These are phyloP conservation scores for Mechanitis messenoides DNA, from an alignment of 2,888 invertebrate genomes.

Conservation along the genomic window DNA sequence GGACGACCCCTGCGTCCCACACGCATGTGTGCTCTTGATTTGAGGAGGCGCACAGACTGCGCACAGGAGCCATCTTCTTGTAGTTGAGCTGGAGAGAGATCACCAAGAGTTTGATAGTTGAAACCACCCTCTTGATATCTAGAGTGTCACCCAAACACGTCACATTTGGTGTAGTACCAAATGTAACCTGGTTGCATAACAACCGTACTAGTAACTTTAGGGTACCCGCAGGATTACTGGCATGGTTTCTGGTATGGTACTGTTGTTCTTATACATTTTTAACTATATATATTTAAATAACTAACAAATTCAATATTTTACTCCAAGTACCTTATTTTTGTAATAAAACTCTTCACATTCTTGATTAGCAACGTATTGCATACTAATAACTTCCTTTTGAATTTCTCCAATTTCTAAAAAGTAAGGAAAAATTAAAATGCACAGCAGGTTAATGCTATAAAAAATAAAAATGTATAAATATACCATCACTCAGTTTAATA, in stretches of 20 bases:
- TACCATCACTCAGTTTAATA: slow-evolving; percentile 50
- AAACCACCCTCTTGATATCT: no score
- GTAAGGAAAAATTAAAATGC: no score
- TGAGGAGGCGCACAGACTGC: slow-evolving; percentile 43
- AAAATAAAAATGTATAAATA: neutral
- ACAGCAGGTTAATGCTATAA: neutral
- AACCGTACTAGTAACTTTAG: no score
- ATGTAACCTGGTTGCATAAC: no score
- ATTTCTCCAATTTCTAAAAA: slow-evolving; percentile 41
- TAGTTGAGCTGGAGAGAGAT: slow-evolving; percentile 38
- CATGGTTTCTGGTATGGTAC: no score
- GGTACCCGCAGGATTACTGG: no score
- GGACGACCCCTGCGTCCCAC: slow-evolving; percentile 54
- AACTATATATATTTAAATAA: no score
- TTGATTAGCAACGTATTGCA: slow-evolving; percentile 41
- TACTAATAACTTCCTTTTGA: slow-evolving; percentile 43
- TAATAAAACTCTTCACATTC: slow-evolving; percentile 52
- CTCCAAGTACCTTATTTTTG: slow-evolving; percentile 36
- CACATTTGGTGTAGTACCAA: no score
- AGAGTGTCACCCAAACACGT: no score
- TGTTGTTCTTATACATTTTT: no score
- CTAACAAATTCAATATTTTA: neutral
- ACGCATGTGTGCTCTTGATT: slow-evolving; percentile 39
- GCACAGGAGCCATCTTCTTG: slow-evolving; percentile 44
- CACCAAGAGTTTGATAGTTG: no score